Evolutionary conservation across 2,888 invertebrate species (phyloP), one percentile per base, ranked within the genome.

Genomic region (Ethmia dodecea): DNA sequence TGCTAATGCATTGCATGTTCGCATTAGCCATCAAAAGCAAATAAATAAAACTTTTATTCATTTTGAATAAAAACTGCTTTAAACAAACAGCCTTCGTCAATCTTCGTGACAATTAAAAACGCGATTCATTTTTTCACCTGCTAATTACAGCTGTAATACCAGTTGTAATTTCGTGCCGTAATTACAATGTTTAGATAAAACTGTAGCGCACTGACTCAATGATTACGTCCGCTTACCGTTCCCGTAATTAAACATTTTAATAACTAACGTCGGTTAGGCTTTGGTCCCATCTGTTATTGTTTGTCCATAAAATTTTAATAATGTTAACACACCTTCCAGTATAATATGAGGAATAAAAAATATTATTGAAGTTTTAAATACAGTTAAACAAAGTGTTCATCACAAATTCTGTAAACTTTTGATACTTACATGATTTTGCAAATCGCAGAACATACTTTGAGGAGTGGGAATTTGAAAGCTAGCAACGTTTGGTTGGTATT

Each of bases 201-300:
- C 75, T 74, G 75, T 80, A 79, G 64, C 60, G 80, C 79, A 62
- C 56, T 54, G 55, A 47, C 56, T 47, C 58, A 41, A 52, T 62
- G 70, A 74, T 72, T 72, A 69, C 75, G 66, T 71, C 70, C 76
- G 74, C 72, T 76, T 66, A 67, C 73, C 79, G 84, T 84, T 84
- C 84, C 81, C 72, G 65, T 71, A 84, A 84, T 84, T 84, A 84
- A 84, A 83, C 83, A 74, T 81, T 83, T 84, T 84, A 84, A 84
- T 84, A 70, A 81, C 66, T 57, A 45, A 50, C 47, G 14, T 13
- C 49, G 41, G 50, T 52, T 66, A 67, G 62, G 63, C 56, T 54
- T 43, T 42, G 41, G 47, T 52, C 52, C 43, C 53, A 47, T 48
- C 52, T 51, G 52, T 38, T 33, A 32, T 33, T 42, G 22, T 22